phyloP scores from a whole-genome alignment of 2,888 invertebrate species.

The Drosophila rubida region DNA sequence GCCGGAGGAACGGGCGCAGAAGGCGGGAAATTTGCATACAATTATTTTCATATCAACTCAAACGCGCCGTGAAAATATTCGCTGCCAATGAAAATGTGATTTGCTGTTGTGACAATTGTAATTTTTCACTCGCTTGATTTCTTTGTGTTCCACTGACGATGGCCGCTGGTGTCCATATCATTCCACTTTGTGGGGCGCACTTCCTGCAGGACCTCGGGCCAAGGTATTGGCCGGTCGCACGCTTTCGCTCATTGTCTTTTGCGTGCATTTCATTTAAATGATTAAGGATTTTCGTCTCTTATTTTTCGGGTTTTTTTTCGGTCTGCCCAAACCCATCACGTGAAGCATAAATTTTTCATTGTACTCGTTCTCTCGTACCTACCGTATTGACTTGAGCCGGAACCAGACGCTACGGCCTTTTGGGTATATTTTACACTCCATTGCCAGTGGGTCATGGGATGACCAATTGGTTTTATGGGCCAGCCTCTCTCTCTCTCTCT shows the following conservation, averaged over 20 bases:
- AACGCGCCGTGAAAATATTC: conserved; percentile 64
- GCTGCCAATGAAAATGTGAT: conserved; percentile 73
- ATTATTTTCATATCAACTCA: conserved; percentile 76
- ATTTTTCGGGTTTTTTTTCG: neutral
- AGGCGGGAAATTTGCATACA: conserved; percentile 70
- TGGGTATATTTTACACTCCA: conserved; percentile 69
- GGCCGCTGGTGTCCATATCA: conserved; percentile 38
- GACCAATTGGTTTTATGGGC: conserved; percentile 64
- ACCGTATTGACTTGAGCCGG: conserved; percentile 37
- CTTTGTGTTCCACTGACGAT: conserved; percentile 14
- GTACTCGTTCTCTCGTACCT: conserved; percentile 12
- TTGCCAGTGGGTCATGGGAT: conserved; percentile 55
- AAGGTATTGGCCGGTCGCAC: neutral
- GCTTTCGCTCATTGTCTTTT: conserved; percentile 29
- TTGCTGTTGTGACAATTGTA: conserved; percentile 79
- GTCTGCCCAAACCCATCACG: conserved; percentile 40
- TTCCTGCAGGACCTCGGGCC: conserved; percentile 5
- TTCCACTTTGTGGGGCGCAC: conserved; percentile 22
- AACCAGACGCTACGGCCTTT: conserved; percentile 43
- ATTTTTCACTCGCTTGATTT: conserved; percentile 79
- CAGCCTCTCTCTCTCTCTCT: too few relatives aligned
- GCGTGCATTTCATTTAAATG: conserved; percentile 63
- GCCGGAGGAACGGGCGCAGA: neutral
- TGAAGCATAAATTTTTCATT: conserved; percentile 70
- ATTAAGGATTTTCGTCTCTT: conserved; percentile 49